Conservation (phyloP, 2,888 invertebrate species). For the Caenorhabditis virilis region DNA sequence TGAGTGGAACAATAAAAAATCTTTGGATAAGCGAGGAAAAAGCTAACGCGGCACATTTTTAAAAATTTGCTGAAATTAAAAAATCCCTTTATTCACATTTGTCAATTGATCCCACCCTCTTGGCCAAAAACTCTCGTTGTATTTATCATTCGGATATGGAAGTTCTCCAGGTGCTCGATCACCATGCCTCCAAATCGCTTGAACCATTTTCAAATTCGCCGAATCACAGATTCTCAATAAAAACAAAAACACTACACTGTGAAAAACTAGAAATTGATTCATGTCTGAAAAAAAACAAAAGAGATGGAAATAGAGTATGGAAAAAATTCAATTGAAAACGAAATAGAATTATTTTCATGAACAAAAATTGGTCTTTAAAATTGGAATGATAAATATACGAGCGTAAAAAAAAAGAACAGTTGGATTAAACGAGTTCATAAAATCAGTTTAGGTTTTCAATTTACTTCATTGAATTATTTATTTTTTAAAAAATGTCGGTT, state of each 20-base stretch:
- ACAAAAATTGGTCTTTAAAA: too few relatives aligned
- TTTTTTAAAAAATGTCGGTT: constrained; percentile 5
- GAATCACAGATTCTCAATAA: background rate
- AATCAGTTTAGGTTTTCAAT: too few relatives aligned
- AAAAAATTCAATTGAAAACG: background rate
- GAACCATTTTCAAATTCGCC: constrained; percentile 43
- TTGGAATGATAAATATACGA: too few relatives aligned
- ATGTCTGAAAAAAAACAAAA: background rate
- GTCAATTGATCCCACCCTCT: constrained; percentile 62
- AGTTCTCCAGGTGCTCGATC: constrained; percentile 78
- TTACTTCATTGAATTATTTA: background rate
- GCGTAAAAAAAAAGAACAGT: too few relatives aligned
- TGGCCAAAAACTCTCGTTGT: constrained; percentile 53
- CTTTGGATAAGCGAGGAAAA: too few relatives aligned
- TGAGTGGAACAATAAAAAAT: too few relatives aligned
- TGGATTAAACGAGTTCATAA: too few relatives aligned
- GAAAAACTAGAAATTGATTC: background rate
- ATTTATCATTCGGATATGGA: constrained; percentile 56
- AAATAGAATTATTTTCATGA: background rate
- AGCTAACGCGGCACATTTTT: too few relatives aligned
- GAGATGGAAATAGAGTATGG: background rate
- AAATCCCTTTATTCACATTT: too few relatives aligned
- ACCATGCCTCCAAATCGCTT: constrained; percentile 82
- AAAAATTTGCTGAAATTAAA: too few relatives aligned
- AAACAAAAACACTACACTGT: background rate